Conservation (phyloP, 2,888 invertebrate genomes). For the Diogma glabrata region DNA sequence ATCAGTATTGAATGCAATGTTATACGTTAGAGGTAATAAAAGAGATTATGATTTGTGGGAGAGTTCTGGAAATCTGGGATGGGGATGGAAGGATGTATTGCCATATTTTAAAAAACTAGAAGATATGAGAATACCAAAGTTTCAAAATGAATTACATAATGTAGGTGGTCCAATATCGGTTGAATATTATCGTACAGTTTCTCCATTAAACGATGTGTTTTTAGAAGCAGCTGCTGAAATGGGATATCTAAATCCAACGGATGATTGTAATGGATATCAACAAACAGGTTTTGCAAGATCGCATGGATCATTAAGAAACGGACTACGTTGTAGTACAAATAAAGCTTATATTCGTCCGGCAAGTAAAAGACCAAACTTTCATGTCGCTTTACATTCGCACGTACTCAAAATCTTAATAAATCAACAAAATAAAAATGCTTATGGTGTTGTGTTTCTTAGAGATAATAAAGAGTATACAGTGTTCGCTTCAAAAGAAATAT, state of each 20-base stretch:
- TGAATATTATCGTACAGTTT: conserved; percentile 57
- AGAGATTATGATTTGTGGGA: conserved; percentile 82
- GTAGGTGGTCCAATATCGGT: conserved; percentile 60
- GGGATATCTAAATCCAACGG: conserved; percentile 46
- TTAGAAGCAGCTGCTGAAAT: conserved; percentile 56
- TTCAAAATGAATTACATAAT: conserved; percentile 46
- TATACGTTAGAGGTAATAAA: conserved; percentile 74
- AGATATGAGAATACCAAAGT: conserved; percentile 56
- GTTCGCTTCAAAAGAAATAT: conserved; percentile 60
- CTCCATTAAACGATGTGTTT: conserved; percentile 57
- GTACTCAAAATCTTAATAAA: conserved; percentile 58
- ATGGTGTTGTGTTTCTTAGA: conserved; percentile 49
- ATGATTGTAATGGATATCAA: conserved; percentile 64
- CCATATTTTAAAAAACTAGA: conserved; percentile 73
- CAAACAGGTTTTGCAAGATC: conserved; percentile 70
- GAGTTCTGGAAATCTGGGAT: conserved; percentile 56
- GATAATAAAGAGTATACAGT: conserved; percentile 38
- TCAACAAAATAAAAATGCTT: conserved; percentile 44
- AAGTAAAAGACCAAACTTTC: conserved; percentile 55
- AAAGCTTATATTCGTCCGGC: conserved; percentile 67
- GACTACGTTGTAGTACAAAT: conserved; percentile 70
- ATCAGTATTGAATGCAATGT: conserved; percentile 80
- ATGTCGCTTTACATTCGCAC: conserved; percentile 55
- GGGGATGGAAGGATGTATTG: conserved; percentile 64
- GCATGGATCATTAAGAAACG: conserved; percentile 65